Base-by-base conservation (phyloP, 2,797 vertebrate species). In the Sebastes melanostomus region DNA sequence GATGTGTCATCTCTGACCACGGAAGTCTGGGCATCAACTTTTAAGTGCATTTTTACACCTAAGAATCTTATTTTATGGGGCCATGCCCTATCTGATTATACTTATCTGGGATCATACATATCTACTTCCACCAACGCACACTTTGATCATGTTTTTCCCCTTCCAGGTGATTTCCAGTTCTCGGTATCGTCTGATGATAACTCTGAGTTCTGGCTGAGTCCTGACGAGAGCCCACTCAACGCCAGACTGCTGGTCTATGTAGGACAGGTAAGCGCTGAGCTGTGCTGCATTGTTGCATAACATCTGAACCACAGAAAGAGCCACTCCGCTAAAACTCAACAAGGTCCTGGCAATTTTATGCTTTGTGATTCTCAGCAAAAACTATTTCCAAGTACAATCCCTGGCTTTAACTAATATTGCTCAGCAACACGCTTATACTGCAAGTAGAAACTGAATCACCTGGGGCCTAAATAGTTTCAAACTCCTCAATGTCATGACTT, bases 121-220 rank as follows among this genome's bases (percentile, higher is more conserved):
- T 86, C 78, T 60, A 38, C 52, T 78, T 69, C 59, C 50, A 25
- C 65, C 83, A 60, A 66, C 38, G 36, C 46, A 59, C 42, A 32
- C 85, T 91, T 82, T 88, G 76, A 89, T 77, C 75, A 36, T 85
- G 58, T 88, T 79, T 76, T 68, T 25, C 11, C 66, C 63, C 86
- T 87, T 18, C 0, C 86, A 99, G 98, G 97, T 63, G 98, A 99
- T 60, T 97, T 99, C 95, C 98, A 99, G 96, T 99, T 99, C 93
- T 98, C 98, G 0, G 96, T 99, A 84, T 98, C 98, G 1, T 99
- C 98, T 0, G 98, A 99, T 56, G 98, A 99, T 95, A 99, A 99
- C 87, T 99, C 98, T 0, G 98, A 99, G 93, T 97, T 99, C 92
- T 99, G 98, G 98, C 95, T 99, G 87, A 98, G 98, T 91, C 93